These are phyloP conservation scores for Eupithecia pulchellata DNA, from an alignment of 2,888 invertebrate species.

Conservation along the genomic window DNA sequence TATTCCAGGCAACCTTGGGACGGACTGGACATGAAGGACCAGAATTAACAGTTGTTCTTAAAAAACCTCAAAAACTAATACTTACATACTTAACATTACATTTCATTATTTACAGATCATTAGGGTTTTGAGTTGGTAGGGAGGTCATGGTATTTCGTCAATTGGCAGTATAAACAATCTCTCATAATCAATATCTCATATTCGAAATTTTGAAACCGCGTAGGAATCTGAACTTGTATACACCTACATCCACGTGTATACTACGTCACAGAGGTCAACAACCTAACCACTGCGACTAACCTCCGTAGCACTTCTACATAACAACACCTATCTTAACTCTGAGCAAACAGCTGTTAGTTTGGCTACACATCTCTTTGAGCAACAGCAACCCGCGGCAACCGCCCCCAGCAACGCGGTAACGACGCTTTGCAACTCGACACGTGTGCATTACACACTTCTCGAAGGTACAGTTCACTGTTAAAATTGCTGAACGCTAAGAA, in stretches of 20 bases:
- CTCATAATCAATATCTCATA: too few relatives aligned
- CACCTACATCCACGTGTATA: background rate
- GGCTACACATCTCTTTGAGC: constrained; percentile 1
- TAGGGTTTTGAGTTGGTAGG: too few relatives aligned
- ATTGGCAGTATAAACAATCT: too few relatives aligned
- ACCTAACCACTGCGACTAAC: background rate
- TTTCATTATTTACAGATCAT: too few relatives aligned
- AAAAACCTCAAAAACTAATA: too few relatives aligned
- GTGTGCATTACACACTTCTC: background rate
- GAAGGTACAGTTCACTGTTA: background rate
- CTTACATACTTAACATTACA: too few relatives aligned
- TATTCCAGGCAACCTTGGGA: too few relatives aligned
- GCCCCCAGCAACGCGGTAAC: background rate
- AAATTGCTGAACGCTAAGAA: background rate
- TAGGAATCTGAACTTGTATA: background rate
- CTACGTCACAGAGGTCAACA: background rate
- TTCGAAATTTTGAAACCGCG: too few relatives aligned
- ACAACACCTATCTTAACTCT: background rate
- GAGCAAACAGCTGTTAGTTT: constrained; percentile 5
- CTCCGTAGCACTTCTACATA: background rate
- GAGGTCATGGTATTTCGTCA: too few relatives aligned
- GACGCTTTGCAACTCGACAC: background rate
- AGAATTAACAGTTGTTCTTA: too few relatives aligned
- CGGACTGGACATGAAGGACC: too few relatives aligned
- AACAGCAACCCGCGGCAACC: constrained; percentile 3